Percentiles rank a stretch among this genome's conserved stretches.
These are phyloP conservation scores for Thymelicus acteon DNA, from an alignment of 2,888 invertebrate species.

Conservation along the genomic window DNA sequence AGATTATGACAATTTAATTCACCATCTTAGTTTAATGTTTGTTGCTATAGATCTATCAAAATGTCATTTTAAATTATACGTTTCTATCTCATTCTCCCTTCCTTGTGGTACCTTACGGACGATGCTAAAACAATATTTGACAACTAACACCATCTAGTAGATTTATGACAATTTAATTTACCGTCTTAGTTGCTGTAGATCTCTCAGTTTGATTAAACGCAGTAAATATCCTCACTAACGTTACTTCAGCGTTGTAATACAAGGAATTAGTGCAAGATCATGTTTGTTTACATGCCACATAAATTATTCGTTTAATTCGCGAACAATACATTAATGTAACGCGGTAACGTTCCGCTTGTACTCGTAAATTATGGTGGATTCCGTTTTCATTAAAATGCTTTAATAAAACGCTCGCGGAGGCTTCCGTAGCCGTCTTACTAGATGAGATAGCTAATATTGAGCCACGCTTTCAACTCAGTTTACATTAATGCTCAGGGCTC, in stretches of 20 bases:
- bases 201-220: conserved; percentile 1
- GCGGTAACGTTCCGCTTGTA: conserved; percentile 29
- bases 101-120: too few relatives aligned
- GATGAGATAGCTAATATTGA: conserved; percentile 8
- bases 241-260: not conserved
- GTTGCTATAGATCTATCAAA: too few relatives aligned
- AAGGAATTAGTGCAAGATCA: conserved; percentile 20
- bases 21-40: too few relatives aligned
- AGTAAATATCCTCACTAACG: not conserved
- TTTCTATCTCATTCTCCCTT: too few relatives aligned
- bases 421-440: conserved; percentile 5
- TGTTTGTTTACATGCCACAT: conserved; percentile 28
- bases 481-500: conserved; percentile 2
- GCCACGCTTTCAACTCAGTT: not conserved
- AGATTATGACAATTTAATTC: too few relatives aligned
- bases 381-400: conserved; percentile 40
- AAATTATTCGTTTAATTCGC: conserved; percentile 30
- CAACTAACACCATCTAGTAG: not conserved
- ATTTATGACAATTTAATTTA: not conserved
- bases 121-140: not conserved
- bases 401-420: conserved; percentile 36
- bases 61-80: too few relatives aligned
- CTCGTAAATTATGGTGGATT: conserved; percentile 37
- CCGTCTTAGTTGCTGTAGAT: not conserved
- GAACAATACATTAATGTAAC: conserved; percentile 37